These are phyloP conservation scores for Rousettus madagascariensis DNA, from an alignment of 2,797 vertebrate species.

Conservation along the genomic window DNA sequence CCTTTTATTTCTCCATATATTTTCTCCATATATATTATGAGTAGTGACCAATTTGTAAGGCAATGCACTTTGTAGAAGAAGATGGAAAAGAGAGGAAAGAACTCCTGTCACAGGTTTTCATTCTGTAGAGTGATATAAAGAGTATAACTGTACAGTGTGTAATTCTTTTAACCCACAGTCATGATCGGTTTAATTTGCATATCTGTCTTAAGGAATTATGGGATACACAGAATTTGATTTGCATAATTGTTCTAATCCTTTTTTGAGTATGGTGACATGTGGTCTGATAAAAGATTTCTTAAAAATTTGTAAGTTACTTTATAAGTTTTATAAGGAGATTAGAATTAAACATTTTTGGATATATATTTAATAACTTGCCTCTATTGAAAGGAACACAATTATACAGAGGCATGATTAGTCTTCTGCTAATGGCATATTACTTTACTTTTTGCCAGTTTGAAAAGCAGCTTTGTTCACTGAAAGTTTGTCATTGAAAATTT, in stretches of 20 bases:
- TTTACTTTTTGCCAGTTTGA: conserved; percentile 11
- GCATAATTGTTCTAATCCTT: conserved; percentile 76
- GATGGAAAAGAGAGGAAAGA: not conserved
- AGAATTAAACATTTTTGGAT: conserved; percentile 42
- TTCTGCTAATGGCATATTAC: not conserved
- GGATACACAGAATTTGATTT: conserved; percentile 70
- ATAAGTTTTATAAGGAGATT: conserved; percentile 60
- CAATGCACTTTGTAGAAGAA: not conserved
- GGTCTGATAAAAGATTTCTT: conserved; percentile 65
- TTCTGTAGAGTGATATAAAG: not conserved
- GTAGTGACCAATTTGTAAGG: not conserved
- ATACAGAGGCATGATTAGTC: conserved; percentile 1
- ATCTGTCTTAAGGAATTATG: conserved; percentile 73
- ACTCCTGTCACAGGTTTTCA: not conserved
- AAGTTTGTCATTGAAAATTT: conserved; percentile 37
- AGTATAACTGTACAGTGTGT: not conserved
- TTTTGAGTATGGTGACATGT: conserved; percentile 59
- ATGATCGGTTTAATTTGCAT: conserved; percentile 58
- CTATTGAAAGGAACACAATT: conserved; percentile 47
- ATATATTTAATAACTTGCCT: conserved; percentile 50
- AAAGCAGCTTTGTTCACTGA: conserved; percentile 21
- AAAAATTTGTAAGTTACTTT: conserved; percentile 57
- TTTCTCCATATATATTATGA: not conserved
- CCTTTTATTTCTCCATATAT: not conserved
- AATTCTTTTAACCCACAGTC: conserved; percentile 47